phyloP scores from a whole-genome alignment of 2,113 vertebrate genomes.

The Mormyrus lacerda region DNA sequence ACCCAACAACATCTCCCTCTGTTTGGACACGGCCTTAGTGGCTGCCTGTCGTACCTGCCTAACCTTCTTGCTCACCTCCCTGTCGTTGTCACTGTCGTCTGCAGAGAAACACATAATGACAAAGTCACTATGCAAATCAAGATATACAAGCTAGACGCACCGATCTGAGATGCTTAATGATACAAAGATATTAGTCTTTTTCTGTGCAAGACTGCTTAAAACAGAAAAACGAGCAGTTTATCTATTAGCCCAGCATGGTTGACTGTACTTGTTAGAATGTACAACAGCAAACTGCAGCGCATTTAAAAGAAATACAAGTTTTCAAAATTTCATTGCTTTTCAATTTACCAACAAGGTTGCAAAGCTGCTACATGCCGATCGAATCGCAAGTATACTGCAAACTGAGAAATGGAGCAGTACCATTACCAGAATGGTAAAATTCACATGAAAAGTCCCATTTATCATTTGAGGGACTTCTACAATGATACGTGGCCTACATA shows the following conservation, averaged over 20 bases:
- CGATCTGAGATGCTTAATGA: not conserved
- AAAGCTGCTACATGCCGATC: not conserved
- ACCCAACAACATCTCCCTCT: constrained; percentile 91
- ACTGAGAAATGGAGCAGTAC: not conserved
- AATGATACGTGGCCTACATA: not conserved
- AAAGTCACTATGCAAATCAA: not conserved
- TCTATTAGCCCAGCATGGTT: not conserved
- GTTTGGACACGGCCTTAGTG: constrained; percentile 94
- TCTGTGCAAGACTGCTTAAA: not conserved
- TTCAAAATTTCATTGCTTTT: too few species aligned
- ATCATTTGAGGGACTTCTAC: not conserved
- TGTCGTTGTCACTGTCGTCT: constrained; percentile 95
- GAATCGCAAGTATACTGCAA: not conserved
- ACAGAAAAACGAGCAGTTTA: not conserved
- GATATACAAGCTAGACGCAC: not conserved
- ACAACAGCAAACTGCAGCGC: not conserved
- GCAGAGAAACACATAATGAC: not conserved
- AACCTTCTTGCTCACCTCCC: constrained; percentile 85
- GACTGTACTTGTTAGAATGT: not conserved
- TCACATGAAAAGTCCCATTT: not conserved
- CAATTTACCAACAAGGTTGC: not conserved
- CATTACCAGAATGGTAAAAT: not conserved
- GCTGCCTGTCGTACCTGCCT: constrained; percentile 92
- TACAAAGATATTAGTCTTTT: not conserved
- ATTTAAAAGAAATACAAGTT: too few species aligned